These are phyloP conservation scores for Apoda limacodes DNA, from an alignment of 2,888 invertebrate genomes.

Conservation along the genomic window DNA sequence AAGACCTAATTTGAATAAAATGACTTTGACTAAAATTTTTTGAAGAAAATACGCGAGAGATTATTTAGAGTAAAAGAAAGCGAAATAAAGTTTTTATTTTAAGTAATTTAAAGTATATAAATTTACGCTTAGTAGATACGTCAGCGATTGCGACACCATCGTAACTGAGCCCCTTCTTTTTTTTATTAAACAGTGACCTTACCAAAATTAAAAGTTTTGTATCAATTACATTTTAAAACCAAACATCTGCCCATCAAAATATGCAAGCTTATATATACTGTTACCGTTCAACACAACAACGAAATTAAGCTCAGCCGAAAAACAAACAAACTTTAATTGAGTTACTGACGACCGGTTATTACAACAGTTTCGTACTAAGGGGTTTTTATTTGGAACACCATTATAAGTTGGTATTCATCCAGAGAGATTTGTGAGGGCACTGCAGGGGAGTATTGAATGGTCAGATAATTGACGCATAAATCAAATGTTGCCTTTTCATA, in stretches of 20 bases:
- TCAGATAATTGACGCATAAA: slow-evolving; percentile 64
- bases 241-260: slow-evolving; percentile 47
- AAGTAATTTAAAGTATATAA: no score
- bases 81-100: no score
- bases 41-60: no score
- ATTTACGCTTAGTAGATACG: no score
- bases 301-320: slow-evolving; percentile 51
- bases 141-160: no score
- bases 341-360: slow-evolving; percentile 41
- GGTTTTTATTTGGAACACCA: slow-evolving; percentile 51
- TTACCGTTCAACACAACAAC: slow-evolving; percentile 28
- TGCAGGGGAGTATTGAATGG: slow-evolving; percentile 38
- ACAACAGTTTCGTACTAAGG: slow-evolving; percentile 34
- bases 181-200: no score
- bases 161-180: no score
- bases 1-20: no score
- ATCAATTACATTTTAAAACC: no score
- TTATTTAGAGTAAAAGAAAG: no score
- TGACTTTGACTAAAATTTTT: no score
- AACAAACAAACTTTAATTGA: slow-evolving; percentile 61
- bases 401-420: slow-evolving; percentile 25
- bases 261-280: slow-evolving; percentile 26
- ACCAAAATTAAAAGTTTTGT: no score
- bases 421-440: slow-evolving; percentile 10
- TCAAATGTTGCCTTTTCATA: slow-evolving; percentile 33